Conservation (phyloP, 2,888 invertebrate genomes). For the Synergus umbraculus region DNA sequence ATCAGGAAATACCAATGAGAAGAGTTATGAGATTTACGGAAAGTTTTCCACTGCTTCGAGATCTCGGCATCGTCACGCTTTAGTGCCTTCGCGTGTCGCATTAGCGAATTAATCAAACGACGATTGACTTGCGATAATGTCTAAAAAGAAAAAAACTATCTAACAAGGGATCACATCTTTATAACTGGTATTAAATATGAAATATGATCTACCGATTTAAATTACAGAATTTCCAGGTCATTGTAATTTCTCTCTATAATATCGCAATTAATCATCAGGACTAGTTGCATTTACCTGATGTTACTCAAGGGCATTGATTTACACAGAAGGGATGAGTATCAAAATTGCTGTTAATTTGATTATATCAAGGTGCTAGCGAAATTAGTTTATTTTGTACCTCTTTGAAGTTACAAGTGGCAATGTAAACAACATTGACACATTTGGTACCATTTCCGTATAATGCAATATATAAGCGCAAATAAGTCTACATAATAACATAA, state of each 20-base stretch:
- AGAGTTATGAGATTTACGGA: constrained; percentile 46
- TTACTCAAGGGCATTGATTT: not conserved
- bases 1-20: constrained; percentile 48
- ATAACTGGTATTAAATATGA: not conserved
- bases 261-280: not conserved
- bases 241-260: too few species aligned
- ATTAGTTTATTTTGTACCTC: not conserved
- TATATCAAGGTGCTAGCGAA: not conserved
- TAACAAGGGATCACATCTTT: too few species aligned
- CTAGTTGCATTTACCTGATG: not conserved
- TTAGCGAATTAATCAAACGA: constrained; percentile 22
- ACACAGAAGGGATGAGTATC: not conserved
- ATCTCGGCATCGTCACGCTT: constrained; percentile 13
- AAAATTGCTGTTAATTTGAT: not conserved
- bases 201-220: not conserved
- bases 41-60: constrained; percentile 15
- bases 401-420: not conserved
- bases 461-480: too few species aligned
- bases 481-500: too few species aligned
- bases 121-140: not conserved
- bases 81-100: constrained; percentile 16
- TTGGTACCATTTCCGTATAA: not conserved
- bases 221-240: not conserved
- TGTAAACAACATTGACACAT: not conserved
- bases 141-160: not conserved